Evolutionary conservation across 2,113 vertebrate species (phyloP).

Genomic region (Python bivittatus): DNA sequence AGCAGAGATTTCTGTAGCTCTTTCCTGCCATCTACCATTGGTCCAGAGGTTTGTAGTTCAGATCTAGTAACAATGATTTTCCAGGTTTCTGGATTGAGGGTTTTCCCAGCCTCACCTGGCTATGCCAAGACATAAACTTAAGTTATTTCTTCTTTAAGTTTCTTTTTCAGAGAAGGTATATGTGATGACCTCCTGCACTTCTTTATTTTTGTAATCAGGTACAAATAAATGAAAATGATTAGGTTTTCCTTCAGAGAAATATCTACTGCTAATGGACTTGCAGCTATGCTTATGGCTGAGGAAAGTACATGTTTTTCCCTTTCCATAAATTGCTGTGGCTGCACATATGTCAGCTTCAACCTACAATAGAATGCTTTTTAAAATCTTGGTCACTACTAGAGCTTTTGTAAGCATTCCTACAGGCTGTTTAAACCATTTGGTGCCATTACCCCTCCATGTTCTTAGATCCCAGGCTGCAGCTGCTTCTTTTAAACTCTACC

Average conservation of each 20-base stretch:
- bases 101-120: not conserved
- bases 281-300: not conserved
- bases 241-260: not conserved
- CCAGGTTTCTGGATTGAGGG: not conserved
- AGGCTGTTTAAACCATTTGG: constrained; percentile 54
- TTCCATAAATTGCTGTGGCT: constrained; percentile 36
- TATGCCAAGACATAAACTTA: not conserved
- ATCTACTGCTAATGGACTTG: not conserved
- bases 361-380: constrained; percentile 18
- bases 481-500: constrained; percentile 68
- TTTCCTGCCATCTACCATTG: not conserved
- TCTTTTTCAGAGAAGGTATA: not conserved
- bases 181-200: not conserved
- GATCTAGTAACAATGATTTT: not conserved
- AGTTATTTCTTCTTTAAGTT: too few species aligned
- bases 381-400: constrained; percentile 26
- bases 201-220: not conserved
- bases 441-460: constrained; percentile 51
- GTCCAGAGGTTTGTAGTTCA: not conserved
- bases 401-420: constrained; percentile 35
- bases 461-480: constrained; percentile 56
- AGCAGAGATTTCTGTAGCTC: not conserved
- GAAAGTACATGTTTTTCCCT: not conserved
- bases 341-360: not conserved
- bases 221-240: not conserved